Percentiles rank a stretch among this genome's conserved stretches.
phyloP scores from a whole-genome alignment of 2,113 vertebrate genomes.

The Pluvialis apricaria region DNA sequence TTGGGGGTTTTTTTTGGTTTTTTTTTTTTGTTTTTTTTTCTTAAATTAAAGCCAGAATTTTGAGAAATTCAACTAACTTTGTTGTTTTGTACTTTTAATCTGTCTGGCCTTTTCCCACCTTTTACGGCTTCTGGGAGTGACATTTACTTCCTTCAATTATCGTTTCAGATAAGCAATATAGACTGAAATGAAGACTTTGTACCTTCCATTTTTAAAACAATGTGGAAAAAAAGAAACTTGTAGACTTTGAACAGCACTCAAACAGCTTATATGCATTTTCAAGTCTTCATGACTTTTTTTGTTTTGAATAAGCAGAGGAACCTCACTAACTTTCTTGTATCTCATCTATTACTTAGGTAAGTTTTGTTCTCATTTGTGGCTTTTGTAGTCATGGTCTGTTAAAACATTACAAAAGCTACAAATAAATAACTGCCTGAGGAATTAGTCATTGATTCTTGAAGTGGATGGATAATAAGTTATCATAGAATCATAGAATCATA shows the following conservation, averaged over 20 bases:
- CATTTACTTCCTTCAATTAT: background rate
- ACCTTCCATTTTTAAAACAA: background rate
- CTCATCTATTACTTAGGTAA: background rate
- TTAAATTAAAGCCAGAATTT: background rate
- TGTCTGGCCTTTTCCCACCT: background rate
- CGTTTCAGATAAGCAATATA: background rate
- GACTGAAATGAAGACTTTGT: background rate
- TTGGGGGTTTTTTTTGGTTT: too few relatives aligned
- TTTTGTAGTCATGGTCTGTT: background rate
- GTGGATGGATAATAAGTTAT: background rate
- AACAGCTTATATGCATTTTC: background rate
- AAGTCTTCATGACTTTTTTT: background rate
- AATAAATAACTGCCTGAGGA: background rate
- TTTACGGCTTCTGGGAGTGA: background rate
- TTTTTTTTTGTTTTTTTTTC: background rate
- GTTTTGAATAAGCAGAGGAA: background rate
- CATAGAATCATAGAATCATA: too few relatives aligned
- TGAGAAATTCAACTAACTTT: background rate
- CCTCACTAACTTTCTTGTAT: background rate
- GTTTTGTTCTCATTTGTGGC: background rate
- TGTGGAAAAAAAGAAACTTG: background rate
- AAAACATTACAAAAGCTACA: background rate
- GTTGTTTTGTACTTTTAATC: background rate
- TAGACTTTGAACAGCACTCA: background rate
- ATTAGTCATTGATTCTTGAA: background rate